Percentiles rank a stretch among this genome's conserved stretches.
Evolutionary conservation across 2,797 vertebrate genomes (phyloP).

Genomic region (Lepilemur septentrionalis): DNA sequence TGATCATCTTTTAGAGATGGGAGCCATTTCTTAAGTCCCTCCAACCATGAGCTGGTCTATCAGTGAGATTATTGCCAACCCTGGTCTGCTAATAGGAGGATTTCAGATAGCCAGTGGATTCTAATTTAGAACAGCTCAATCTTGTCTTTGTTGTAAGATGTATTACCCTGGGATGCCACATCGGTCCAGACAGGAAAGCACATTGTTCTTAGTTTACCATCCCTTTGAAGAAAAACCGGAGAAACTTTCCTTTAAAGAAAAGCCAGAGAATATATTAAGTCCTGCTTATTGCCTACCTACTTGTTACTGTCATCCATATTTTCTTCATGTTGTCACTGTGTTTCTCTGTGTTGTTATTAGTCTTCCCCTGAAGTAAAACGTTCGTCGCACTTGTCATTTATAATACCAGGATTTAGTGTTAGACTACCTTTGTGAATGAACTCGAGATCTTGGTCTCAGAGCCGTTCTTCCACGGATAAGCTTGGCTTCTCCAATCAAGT

Average conservation of each 20-base stretch:
- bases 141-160: not conserved
- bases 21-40: conserved; percentile 42
- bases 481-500: not conserved
- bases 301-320: not conserved
- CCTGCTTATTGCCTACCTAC: not conserved
- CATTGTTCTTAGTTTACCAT: not conserved
- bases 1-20: not conserved
- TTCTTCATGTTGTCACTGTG: not conserved
- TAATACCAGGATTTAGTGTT: not conserved
- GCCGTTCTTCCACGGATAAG: not conserved
- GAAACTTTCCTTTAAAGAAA: not conserved
- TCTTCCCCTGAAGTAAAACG: not conserved
- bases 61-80: not conserved
- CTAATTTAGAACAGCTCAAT: conserved; percentile 6
- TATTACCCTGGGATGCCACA: not conserved
- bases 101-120: conserved; percentile 17
- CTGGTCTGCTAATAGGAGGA: not conserved
- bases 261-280: not conserved
- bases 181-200: not conserved
- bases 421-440: not conserved
- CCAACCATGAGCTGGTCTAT: not conserved
- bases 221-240: not conserved
- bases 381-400: conserved; percentile 15
- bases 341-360: not conserved
- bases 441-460: not conserved